Percentiles rank a stretch among this genome's conserved stretches.
Conservation (phyloP, 1,140 invertebrate genomes). For the Luehdorfia chinensis region DNA sequence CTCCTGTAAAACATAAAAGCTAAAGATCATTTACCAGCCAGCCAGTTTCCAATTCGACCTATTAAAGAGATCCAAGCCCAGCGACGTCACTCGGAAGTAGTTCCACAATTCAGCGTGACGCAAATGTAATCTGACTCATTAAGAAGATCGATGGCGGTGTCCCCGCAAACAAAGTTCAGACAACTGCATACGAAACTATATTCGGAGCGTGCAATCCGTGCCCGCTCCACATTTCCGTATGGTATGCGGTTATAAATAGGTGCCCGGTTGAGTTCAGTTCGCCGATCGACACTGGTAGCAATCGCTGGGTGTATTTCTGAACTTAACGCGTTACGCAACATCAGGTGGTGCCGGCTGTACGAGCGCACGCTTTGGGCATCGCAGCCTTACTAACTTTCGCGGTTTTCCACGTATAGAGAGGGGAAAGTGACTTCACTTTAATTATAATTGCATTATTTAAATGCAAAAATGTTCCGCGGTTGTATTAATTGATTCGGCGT, state of each 20-base stretch:
- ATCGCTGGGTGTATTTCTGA: constrained; percentile 54
- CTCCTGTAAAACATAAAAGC: too few relatives aligned
- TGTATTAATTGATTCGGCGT: constrained; percentile 1
- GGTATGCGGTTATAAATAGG: constrained; percentile 62
- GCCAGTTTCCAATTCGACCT: too few relatives aligned
- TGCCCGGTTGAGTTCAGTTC: constrained; percentile 65
- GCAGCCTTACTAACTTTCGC: constrained; percentile 56
- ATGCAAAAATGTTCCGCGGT: constrained; percentile 9
- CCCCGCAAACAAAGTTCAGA: constrained; percentile 47
- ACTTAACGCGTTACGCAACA: neutral
- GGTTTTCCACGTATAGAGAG: constrained; percentile 45
- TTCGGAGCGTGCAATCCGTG: constrained; percentile 57
- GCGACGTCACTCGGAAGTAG: too few relatives aligned
- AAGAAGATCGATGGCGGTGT: neutral
- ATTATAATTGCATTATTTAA: constrained; percentile 51
- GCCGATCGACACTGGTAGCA: constrained; percentile 61
- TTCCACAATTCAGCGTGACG: too few relatives aligned
- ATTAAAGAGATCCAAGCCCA: too few relatives aligned
- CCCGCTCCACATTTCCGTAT: constrained; percentile 65
- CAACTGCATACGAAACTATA: constrained; percentile 54
- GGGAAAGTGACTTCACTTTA: constrained; percentile 65
- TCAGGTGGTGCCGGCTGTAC: neutral
- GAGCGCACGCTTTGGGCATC: constrained; percentile 30
- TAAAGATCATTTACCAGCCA: too few relatives aligned
- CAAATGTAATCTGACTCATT: constrained; percentile 4